phyloP scores from a whole-genome alignment of 2,888 invertebrate species.

The Drosophila quinaria region DNA sequence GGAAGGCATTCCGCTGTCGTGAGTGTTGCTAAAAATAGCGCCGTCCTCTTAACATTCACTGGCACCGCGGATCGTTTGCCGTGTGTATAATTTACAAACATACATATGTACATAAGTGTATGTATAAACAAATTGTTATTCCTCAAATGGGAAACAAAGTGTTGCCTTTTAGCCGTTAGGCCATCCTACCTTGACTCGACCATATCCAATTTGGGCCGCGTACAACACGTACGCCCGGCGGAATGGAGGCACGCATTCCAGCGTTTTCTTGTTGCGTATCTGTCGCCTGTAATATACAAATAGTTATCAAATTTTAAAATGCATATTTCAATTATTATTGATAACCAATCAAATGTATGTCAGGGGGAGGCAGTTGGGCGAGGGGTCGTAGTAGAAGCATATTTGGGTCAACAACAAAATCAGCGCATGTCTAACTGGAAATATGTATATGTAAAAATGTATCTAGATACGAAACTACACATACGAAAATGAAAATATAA shows the following conservation, averaged over 20 bases:
- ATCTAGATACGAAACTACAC: constrained; percentile 18
- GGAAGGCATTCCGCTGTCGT: constrained; percentile 64
- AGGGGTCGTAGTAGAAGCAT: constrained; percentile 1
- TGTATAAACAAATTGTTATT: constrained; percentile 58
- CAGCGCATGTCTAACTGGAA: constrained; percentile 73
- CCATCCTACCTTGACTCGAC: constrained; percentile 89
- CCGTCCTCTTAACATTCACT: constrained; percentile 72
- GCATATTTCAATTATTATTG: constrained; percentile 7
- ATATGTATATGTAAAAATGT: constrained; percentile 10
- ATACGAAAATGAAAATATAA: constrained; percentile 3
- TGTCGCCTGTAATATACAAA: constrained; percentile 42
- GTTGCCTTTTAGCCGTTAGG: constrained; percentile 12
- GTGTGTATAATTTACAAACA: constrained; percentile 20
- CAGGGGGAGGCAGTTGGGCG: constrained; percentile 8
- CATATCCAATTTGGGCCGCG: constrained; percentile 94
- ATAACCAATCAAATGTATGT: constrained; percentile 40
- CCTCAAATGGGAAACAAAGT: constrained; percentile 57
- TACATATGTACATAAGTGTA: not conserved
- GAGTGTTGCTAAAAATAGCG: constrained; percentile 72
- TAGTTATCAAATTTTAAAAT: constrained; percentile 32
- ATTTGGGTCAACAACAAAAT: constrained; percentile 62
- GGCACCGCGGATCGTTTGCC: constrained; percentile 46
- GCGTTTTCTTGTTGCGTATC: constrained; percentile 35
- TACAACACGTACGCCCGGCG: constrained; percentile 91
- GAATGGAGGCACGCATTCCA: constrained; percentile 85